Conservation (phyloP, 2,888 invertebrate genomes). For the Ophion slaviceki region DNA sequence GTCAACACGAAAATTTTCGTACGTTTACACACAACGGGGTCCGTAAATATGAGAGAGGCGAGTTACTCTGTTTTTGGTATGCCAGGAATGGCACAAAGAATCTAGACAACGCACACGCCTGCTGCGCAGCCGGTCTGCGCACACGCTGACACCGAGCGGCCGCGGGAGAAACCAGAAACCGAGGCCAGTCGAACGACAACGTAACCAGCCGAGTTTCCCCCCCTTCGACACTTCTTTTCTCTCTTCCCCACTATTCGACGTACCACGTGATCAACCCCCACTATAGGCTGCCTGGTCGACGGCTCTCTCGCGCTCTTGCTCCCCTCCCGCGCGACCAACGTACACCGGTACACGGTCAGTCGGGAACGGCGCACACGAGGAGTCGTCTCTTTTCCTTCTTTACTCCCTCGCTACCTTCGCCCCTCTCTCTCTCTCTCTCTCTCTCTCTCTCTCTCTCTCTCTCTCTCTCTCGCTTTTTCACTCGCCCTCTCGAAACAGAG, state of each 20-base stretch:
- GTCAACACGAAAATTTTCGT: conserved; percentile 80
- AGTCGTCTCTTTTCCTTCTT: conserved; percentile 65
- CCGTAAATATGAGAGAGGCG: conserved; percentile 83
- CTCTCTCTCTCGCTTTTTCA: not conserved
- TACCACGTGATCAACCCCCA: conserved; percentile 58
- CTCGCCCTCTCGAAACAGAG: not conserved
- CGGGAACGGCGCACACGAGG: conserved; percentile 75
- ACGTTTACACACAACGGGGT: conserved; percentile 81
- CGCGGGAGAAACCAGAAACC: conserved; percentile 84
- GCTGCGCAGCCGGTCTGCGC: conserved; percentile 93
- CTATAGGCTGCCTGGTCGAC: not conserved
- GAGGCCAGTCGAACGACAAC: conserved; percentile 72
- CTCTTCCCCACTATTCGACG: conserved; percentile 29
- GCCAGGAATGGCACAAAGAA: conserved; percentile 99
- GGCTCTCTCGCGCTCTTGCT: conserved; percentile 21
- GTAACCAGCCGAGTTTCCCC: conserved; percentile 73
- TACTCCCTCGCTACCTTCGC: conserved; percentile 34
- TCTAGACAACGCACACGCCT: conserved; percentile 96
- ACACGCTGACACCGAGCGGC: conserved; percentile 89
- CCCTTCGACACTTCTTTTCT: conserved; percentile 20
- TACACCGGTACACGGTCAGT: conserved; percentile 71
- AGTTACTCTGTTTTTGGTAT: conserved; percentile 90
- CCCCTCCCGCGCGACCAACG: conserved; percentile 45
- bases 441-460: conserved; percentile 39
- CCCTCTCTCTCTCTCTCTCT: conserved; percentile 40